These are phyloP conservation scores for Pinctada fucata DNA, from an alignment of 2,888 invertebrate species.

Conservation along the genomic window DNA sequence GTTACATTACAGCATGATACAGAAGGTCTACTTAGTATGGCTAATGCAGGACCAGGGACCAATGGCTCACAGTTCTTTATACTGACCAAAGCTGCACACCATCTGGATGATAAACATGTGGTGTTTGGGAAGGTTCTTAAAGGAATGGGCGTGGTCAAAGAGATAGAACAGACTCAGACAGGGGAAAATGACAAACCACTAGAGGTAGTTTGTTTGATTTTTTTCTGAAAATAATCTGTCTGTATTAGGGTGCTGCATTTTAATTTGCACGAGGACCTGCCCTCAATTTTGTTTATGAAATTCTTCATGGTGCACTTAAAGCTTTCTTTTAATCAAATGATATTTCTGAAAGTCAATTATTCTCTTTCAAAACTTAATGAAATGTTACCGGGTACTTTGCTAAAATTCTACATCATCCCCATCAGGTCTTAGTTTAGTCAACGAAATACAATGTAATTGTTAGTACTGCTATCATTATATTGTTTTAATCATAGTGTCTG, in stretches of 20 bases:
- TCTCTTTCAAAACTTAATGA: too few species aligned
- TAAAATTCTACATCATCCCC: too few species aligned
- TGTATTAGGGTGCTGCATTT: neutral
- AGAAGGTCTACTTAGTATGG: conserved; percentile 74
- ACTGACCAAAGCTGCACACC: conserved; percentile 85
- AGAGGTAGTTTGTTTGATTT: conserved; percentile 43
- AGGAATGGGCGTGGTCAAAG: conserved; percentile 85
- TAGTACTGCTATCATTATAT: too few species aligned
- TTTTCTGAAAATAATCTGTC: neutral
- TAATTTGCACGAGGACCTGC: too few species aligned
- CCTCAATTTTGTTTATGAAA: too few species aligned
- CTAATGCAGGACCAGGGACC: conserved; percentile 74
- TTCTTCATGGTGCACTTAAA: too few species aligned
- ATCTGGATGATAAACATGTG: conserved; percentile 89
- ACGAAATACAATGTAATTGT: too few species aligned
- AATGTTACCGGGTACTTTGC: too few species aligned
- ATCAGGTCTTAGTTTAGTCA: too few species aligned
- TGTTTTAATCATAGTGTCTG: neutral
- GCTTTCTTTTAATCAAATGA: too few species aligned
- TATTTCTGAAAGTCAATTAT: too few species aligned
- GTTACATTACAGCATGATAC: conserved; percentile 67
- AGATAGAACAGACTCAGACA: conserved; percentile 83
- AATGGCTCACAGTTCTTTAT: conserved; percentile 78
- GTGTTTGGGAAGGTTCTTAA: conserved; percentile 89
- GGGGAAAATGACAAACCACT: conserved; percentile 70